A percentile compares a stretch with the other conserved stretches of the same genome.
Evolutionary conservation across 2,797 vertebrate genomes (phyloP).

Genomic region (Labroides dimidiatus): DNA sequence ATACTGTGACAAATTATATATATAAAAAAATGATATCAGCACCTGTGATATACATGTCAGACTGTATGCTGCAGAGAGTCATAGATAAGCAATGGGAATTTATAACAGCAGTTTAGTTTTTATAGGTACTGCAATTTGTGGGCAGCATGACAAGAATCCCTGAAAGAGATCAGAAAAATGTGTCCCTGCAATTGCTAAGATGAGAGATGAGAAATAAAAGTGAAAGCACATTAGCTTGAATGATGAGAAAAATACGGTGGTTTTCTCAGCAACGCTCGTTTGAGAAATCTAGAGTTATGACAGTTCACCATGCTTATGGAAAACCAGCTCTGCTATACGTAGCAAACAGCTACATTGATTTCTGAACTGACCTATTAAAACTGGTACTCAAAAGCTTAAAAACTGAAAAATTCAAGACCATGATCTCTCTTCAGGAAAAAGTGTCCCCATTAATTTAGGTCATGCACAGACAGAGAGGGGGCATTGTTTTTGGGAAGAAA

Average conservation of each 20-base stretch:
- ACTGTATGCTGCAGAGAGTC: constrained; percentile 18
- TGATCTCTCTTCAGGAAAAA: not conserved
- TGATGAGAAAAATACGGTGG: constrained; percentile 1
- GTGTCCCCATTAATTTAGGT: not conserved
- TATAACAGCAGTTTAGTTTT: constrained; percentile 64
- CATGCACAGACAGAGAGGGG: not conserved
- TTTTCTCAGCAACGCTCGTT: not conserved
- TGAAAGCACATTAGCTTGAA: constrained; percentile 11
- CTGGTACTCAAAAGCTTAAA: not conserved
- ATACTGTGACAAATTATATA: constrained; percentile 35
- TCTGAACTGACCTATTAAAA: not conserved
- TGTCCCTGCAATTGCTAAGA: constrained; percentile 23
- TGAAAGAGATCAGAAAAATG: constrained; percentile 38
- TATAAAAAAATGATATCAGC: constrained; percentile 50
- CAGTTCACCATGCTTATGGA: not conserved
- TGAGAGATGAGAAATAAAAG: constrained; percentile 20
- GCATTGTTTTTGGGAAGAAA: not conserved
- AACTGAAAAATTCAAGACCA: not conserved
- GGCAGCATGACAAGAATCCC: constrained; percentile 46
- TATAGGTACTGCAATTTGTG: constrained; percentile 50
- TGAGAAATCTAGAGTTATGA: constrained; percentile 11
- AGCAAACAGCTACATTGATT: not conserved
- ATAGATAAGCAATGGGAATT: constrained; percentile 61
- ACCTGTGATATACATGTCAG: constrained; percentile 50
- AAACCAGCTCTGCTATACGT: not conserved